Conservation (phyloP, 2,113 vertebrate genomes). For the Tor tambroides region DNA sequence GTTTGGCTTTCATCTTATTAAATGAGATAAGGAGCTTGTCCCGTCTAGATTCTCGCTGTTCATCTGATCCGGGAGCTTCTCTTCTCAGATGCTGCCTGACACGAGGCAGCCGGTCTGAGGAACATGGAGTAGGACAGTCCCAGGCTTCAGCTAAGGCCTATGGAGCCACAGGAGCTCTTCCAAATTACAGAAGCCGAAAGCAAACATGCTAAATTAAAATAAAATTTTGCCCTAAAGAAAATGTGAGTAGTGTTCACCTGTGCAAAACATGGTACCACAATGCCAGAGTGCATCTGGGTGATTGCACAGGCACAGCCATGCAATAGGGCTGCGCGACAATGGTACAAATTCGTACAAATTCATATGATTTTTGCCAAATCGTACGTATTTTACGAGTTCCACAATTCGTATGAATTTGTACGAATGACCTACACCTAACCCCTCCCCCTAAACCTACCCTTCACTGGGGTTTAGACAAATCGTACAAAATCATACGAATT, state of each 20-base stretch:
- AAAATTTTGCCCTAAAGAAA: not conserved
- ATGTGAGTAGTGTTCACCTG: not conserved
- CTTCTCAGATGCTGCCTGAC: slow-evolving; percentile 4
- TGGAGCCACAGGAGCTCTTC: slow-evolving; percentile 47
- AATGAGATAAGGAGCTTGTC: slow-evolving; percentile 2
- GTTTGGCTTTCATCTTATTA: slow-evolving; percentile 29
- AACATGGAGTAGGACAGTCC: slow-evolving; percentile 52
- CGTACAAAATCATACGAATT: no score
- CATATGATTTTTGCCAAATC: no score
- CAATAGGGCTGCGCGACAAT: not conserved
- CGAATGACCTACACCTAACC: no score
- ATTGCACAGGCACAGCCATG: not conserved
- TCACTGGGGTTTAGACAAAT: no score
- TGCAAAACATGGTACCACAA: not conserved
- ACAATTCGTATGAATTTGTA: no score
- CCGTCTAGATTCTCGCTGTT: slow-evolving; percentile 6
- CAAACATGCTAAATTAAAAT: not conserved
- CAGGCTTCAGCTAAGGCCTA: slow-evolving; percentile 60
- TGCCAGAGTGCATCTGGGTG: not conserved
- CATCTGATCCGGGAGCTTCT: not conserved
- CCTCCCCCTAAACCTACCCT: no score
- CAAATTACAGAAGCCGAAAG: slow-evolving; percentile 50
- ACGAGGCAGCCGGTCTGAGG: slow-evolving; percentile 55
- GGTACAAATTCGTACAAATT: no score
- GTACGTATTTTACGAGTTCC: no score